These are phyloP conservation scores for Syndactyla subalaris DNA, from an alignment of 2,797 vertebrate species.

Conservation along the genomic window DNA sequence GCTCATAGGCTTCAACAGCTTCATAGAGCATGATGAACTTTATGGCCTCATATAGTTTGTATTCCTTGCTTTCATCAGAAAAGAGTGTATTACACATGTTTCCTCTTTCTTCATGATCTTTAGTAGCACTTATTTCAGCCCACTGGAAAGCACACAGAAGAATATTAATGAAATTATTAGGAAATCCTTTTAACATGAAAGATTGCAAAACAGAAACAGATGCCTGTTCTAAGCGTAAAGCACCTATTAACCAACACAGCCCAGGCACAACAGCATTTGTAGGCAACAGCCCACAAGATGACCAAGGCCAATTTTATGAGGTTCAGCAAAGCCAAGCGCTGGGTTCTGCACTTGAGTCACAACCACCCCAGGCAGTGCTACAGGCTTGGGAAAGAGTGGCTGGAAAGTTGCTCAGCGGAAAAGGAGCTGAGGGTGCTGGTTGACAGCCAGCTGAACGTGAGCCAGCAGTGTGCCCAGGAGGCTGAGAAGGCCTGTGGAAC, in stretches of 20 bases:
- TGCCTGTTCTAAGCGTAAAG: background rate
- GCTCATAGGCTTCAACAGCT: constrained; percentile 79
- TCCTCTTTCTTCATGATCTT: constrained; percentile 74
- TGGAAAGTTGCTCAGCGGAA: background rate
- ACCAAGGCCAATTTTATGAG: background rate
- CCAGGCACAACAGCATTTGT: background rate
- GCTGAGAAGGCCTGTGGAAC: background rate
- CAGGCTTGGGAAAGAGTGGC: background rate
- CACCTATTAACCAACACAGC: rapidly evolving
- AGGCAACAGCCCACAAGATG: background rate
- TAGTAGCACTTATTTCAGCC: constrained; percentile 75
- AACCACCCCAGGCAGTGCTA: background rate
- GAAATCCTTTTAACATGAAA: background rate
- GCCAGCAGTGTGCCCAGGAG: background rate
- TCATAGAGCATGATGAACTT: constrained; percentile 84
- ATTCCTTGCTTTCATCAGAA: constrained; percentile 75
- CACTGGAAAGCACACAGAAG: constrained; percentile 70
- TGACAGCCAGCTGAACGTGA: background rate
- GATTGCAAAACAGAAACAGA: background rate
- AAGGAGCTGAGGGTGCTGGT: background rate
- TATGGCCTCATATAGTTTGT: constrained; percentile 79
- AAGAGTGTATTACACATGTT: constrained; percentile 76
- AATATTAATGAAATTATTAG: background rate
- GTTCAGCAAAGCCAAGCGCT: background rate
- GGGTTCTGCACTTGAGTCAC: background rate